Evolutionary conservation across 2,888 invertebrate genomes (phyloP).

Genomic region (Lypha dubia): DNA sequence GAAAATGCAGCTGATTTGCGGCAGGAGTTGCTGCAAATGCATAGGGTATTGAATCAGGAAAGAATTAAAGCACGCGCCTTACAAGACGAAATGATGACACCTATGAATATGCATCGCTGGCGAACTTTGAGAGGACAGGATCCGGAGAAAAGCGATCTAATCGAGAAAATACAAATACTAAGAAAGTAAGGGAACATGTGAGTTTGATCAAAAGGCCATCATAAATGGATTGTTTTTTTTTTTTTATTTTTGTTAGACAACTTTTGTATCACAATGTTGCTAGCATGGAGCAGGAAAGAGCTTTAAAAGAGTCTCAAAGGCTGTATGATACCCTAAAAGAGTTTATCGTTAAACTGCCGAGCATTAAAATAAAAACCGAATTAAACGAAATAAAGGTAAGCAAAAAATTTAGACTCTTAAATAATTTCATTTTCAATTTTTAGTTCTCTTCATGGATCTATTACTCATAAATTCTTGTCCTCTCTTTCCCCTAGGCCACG

Average conservation of each 20-base stretch:
- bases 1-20: conserved; percentile 92
- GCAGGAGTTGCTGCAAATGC: conserved; percentile 88
- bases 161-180: conserved; percentile 92
- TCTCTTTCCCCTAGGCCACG: conserved; percentile 76
- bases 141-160: conserved; percentile 91
- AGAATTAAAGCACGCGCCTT: conserved; percentile 92
- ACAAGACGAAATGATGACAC: conserved; percentile 95
- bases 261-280: conserved; percentile 80
- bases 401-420: background rate
- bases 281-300: conserved; percentile 79
- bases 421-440: background rate
- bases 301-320: conserved; percentile 80
- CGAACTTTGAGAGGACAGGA: conserved; percentile 94
- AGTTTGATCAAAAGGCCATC: background rate
- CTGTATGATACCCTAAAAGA: conserved; percentile 81
- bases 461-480: no score
- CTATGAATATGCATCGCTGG: conserved; percentile 96
- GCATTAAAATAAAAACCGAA: conserved; percentile 81
- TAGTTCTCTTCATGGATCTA: background rate
- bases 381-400: conserved; percentile 81
- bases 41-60: conserved; percentile 92
- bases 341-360: conserved; percentile 82
- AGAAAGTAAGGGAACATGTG: conserved; percentile 86
- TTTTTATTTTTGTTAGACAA: conserved; percentile 76
- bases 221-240: background rate